Base-by-base conservation (phyloP, 35 echinoderm and acorn worm genomes). In the Apostichopus japonicus region DNA sequence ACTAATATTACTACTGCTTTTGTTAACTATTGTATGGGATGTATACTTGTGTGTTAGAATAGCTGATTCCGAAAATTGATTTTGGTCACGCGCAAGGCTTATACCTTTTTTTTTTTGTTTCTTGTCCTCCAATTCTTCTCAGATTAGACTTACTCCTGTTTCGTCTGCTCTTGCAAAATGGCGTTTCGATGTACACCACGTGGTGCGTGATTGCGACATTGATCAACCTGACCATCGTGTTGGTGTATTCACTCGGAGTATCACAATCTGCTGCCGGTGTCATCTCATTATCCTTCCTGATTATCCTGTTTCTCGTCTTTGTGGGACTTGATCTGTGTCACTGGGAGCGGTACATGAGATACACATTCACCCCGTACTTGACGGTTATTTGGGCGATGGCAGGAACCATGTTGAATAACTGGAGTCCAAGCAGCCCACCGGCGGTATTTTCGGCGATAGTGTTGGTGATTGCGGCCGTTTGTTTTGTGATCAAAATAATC, bases 151-250 rank as follows among this genome's bases (percentile, higher is more conserved):
- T 93, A 3, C 63, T 88, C 15, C 21, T 88, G 16, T 90, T 73
- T 86, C 83, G 92, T 17, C 10, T 93, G 14, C 33, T 93, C 21
- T 51, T 93, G 27, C 86, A 93, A 59, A 93, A 93, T 53, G 92
- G 92, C 23, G 24, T 93, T 27, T 55, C 84, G 19, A 17, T 90
- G 22, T 93, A 93, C 73, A 56, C 75, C 4, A 55, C 67, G 16
- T 93, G 92, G 92, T 88, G 84, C 23, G 13, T 33, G 1, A 78
- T 93, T 44, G 84, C 92, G 11, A 93, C 73, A 14, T 71, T 93
- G 63, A 70, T 93, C 5, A 90, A 90, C 19, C 27, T 93, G 8
- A 77, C 84, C 19, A 72, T 90, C 14, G 72, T 90, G 2, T 25
- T 93, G 61, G 10, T 56, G 4, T 93, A 93, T 86, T 77, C 24